Percentiles rank a stretch among this genome's conserved stretches.
phyloP scores from a whole-genome alignment of 2,113 vertebrate species.

The Microtus oregoni region DNA sequence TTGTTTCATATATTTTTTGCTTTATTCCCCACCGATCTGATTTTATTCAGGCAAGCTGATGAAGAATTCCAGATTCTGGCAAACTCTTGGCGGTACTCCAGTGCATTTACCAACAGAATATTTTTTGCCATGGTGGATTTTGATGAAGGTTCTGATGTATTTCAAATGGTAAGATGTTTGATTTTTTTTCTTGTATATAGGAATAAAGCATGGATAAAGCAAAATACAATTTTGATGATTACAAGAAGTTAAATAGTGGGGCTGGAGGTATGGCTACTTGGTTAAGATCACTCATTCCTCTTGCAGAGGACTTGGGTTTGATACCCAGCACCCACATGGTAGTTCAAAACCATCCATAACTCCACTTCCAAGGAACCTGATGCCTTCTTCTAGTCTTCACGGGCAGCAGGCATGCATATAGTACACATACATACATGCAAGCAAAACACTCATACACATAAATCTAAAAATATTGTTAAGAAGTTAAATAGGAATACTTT shows the following conservation, averaged over 20 bases:
- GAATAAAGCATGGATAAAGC: conserved; percentile 45
- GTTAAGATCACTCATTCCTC: background rate
- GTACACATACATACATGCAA: background rate
- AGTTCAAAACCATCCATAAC: background rate
- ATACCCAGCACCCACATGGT: background rate
- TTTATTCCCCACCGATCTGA: conserved; percentile 55
- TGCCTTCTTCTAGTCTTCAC: no score
- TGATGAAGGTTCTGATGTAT: conserved; percentile 98
- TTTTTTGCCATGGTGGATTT: conserved; percentile 98
- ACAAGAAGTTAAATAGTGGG: conserved; percentile 29
- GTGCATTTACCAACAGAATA: conserved; percentile 95
- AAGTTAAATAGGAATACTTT: background rate
- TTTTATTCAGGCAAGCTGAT: conserved; percentile 93
- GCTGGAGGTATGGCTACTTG: background rate
- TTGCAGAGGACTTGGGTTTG: background rate
- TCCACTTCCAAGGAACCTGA: background rate
- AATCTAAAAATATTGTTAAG: background rate
- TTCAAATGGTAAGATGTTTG: conserved; percentile 94
- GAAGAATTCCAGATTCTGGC: conserved; percentile 98
- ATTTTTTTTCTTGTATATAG: conserved; percentile 46
- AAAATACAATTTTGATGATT: background rate
- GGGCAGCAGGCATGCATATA: background rate
- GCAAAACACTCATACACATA: background rate
- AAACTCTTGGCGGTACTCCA: conserved; percentile 98
- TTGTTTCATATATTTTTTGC: background rate